Evolutionary conservation across 2,113 vertebrate genomes (phyloP), one percentile per base, ranked within the genome.

Genomic region (Hydrochoerus hydrochaeris): DNA sequence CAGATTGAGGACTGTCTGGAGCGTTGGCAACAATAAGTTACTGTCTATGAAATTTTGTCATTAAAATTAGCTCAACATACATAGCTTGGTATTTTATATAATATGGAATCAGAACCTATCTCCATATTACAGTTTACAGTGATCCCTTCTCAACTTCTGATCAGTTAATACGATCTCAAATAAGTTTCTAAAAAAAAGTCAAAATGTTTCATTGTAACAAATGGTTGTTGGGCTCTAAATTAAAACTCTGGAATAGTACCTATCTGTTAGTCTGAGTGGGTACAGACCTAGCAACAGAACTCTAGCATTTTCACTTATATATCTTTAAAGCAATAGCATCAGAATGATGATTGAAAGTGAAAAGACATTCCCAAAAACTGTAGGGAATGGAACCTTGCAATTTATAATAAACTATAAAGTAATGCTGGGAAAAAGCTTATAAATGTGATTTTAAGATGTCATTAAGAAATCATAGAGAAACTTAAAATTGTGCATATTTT

Each of bases 311-410:
- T 69, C 46, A 73, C 17, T 95, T 30, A 46, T 54, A 46, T 60
- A 13, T 86, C 88, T 95, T 90, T 85, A 46, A 78, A 93, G 82
- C 20, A 89, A 30, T 26, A 73, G 7, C 44, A 71, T 90, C 62
- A 75, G n/a, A 73, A n/a, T 88, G 41, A 12, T 95, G 82, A 75
- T 49, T 69, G 16, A 32, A 91, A 83, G 32, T 63, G 19, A n/a
- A 71, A 54, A 26, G 92, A 94, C 20, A 58, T 95, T 89, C 81
- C 24, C 54, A 52, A 73, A 95, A 91, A 91, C 62, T 26, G 71
- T 41, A 93, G 49, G 32, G 41, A 77, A 44, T 88, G 49, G 57
- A 28, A 90, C 71, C 20, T 91, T 69, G 20, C 63, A 35, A 90
- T 92, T 63, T 90, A 41, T 92, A 91, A 80, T 54, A 54, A 80